phyloP scores from a whole-genome alignment of 1,140 invertebrate genomes.

The Kradibia gibbosae region DNA sequence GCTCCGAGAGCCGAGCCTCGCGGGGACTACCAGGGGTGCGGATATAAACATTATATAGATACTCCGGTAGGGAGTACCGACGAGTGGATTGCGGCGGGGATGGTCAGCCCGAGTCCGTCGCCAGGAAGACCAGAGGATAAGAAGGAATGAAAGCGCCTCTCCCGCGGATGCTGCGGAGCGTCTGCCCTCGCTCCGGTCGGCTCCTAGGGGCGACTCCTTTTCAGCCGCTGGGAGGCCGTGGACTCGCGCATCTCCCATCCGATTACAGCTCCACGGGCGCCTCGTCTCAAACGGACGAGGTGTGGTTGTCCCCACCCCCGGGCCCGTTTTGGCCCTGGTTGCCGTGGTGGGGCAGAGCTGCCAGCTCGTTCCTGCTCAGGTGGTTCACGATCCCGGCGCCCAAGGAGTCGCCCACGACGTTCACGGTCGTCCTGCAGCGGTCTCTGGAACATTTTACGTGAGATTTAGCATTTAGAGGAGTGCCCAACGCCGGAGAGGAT shows the following conservation, averaged over 20 bases:
- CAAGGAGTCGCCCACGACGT: slow-evolving; percentile 89
- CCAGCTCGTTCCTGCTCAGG: slow-evolving; percentile 82
- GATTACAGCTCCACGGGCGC: slow-evolving; percentile 44
- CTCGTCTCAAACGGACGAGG: slow-evolving; percentile 44
- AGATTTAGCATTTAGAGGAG: no score
- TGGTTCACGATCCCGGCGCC: slow-evolving; percentile 90
- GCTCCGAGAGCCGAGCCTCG: neutral
- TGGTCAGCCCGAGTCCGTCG: no score
- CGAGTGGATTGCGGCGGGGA: neutral
- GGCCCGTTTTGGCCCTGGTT: neutral
- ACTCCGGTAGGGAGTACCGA: neutral
- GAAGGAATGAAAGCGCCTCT: no score
- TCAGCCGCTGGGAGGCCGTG: neutral
- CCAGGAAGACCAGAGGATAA: no score
- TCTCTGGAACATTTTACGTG: slow-evolving; percentile 83
- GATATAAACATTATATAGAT: no score
- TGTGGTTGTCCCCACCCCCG: slow-evolving; percentile 32
- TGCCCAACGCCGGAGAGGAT: no score
- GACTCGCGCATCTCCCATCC: neutral
- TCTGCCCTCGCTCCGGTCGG: no score
- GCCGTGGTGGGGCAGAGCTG: slow-evolving; percentile 58
- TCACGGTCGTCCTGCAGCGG: slow-evolving; percentile 89
- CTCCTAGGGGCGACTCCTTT: neutral
- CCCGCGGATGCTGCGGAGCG: no score
- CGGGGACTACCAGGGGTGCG: neutral